Evolutionary conservation across 2,113 vertebrate genomes (phyloP), one percentile per base, ranked within the genome.

Genomic region (Setophaga kirtlandii): DNA sequence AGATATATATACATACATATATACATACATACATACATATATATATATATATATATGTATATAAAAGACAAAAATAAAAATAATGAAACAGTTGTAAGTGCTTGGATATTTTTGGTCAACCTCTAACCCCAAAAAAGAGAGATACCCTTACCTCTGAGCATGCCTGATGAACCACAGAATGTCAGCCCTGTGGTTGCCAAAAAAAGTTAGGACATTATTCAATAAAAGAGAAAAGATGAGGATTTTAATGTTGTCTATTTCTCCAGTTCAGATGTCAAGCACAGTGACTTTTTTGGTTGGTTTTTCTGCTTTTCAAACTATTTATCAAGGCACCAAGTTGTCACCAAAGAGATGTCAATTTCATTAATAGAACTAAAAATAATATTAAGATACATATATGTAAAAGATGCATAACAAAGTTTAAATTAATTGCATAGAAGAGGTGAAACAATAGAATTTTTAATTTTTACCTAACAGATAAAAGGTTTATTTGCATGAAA

Each of bases 261-360:
- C 10, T 87, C 18, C n/a, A 35, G 18, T 39, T 71, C n/a, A 68
- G n/a, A 49, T 33, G 22, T 39, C 62, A 85, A 74, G 8, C 12
- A 49, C 0, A 0, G 9, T 42, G 23, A 41, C 5, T 24, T 47
- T 53, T 69, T 92, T 25, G 9, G 7, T 31, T 8, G 13, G 4
- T 31, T 90, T 77, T 78, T 7, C 10, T 88, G 42, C 28, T 63
- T 90, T 94, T 82, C 44, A 60, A 91, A 50, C 8, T 22, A 33
- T 50, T 85, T 69, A 15, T 17, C 12, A 78, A 39, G 71, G 71
- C 24, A 53, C 4, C 77, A 56, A 59, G 71, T 1, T 64, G 37
- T 25, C 25, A 84, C 20, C 22, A 59, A 70, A 31, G 19, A 82
- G 68, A 65, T 3, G 5, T 20, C 6, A 74, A 41, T 24, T 95